These are phyloP conservation scores for Xenopus petersii DNA, from an alignment of 2,797 vertebrate genomes.

Conservation along the genomic window DNA sequence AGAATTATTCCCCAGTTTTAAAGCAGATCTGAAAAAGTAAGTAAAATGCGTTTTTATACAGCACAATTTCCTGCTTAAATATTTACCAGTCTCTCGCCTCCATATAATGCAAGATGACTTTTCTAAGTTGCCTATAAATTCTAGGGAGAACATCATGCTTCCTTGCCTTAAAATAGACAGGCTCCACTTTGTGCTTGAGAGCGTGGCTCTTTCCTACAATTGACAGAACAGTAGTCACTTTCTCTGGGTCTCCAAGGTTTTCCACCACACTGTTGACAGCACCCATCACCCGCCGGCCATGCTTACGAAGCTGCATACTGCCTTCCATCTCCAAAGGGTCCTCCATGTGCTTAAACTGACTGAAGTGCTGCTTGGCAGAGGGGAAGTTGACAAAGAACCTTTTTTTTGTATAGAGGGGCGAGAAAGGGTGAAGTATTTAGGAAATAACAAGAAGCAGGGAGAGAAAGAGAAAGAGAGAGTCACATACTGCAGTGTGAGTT, in stretches of 20 bases:
- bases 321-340: conserved; percentile 91
- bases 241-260: conserved; percentile 88
- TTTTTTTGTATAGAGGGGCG: background rate
- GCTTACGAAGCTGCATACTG: conserved; percentile 86
- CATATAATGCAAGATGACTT: too few species aligned
- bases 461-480: background rate
- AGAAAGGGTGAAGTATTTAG: conserved; percentile 1
- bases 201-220: conserved; percentile 92
- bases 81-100: too few species aligned
- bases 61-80: too few species aligned
- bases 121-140: too few species aligned
- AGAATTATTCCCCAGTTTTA: too few species aligned
- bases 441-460: background rate
- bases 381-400: conserved; percentile 97
- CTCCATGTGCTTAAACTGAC: conserved; percentile 93
- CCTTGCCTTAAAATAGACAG: conserved; percentile 91
- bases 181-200: conserved; percentile 96
- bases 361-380: conserved; percentile 95
- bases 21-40: too few species aligned
- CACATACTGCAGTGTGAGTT: background rate
- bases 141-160: too few species aligned
- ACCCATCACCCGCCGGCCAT: conserved; percentile 87
- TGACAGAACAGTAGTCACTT: conserved; percentile 85
- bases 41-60: too few species aligned
- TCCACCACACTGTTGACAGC: conserved; percentile 93